phyloP scores from a whole-genome alignment of 2,113 vertebrate genomes.

The Quiscalus mexicanus region DNA sequence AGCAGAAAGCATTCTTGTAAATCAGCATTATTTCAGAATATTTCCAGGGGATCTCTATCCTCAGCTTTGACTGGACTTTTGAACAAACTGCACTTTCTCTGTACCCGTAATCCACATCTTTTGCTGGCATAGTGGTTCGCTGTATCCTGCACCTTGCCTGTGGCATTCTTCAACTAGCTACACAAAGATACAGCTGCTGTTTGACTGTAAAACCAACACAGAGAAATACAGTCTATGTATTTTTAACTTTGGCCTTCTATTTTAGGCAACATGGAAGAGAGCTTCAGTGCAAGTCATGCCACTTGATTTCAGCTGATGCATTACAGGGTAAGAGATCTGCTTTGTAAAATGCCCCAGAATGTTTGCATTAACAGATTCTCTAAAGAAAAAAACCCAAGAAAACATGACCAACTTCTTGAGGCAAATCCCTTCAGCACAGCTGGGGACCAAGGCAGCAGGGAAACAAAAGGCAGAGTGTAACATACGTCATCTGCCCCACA shows the following conservation, averaged over 20 bases:
- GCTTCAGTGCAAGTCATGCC: rapidly evolving
- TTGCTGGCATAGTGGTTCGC: neutral
- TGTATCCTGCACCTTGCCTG: neutral
- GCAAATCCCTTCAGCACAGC: neutral
- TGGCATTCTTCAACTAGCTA: neutral
- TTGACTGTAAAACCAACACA: neutral
- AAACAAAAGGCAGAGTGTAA: neutral
- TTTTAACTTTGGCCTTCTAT: neutral
- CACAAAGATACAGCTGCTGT: neutral
- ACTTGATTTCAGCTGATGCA: neutral
- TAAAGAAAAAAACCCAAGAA: neutral
- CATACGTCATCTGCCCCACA: neutral
- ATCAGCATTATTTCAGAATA: neutral
- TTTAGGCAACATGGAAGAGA: neutral
- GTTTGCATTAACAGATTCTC: neutral
- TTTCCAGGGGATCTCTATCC: neutral
- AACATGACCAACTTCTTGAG: neutral
- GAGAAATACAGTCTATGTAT: neutral
- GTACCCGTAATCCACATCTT: neutral
- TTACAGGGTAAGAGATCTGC: neutral
- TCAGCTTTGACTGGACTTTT: neutral
- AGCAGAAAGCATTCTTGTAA: neutral
- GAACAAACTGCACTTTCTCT: neutral
- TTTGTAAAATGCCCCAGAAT: neutral
- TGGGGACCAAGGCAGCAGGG: neutral